phyloP scores from a whole-genome alignment of 37 sponge, comb jelly and placozoan genomes.

The Agelas oroides region DNA sequence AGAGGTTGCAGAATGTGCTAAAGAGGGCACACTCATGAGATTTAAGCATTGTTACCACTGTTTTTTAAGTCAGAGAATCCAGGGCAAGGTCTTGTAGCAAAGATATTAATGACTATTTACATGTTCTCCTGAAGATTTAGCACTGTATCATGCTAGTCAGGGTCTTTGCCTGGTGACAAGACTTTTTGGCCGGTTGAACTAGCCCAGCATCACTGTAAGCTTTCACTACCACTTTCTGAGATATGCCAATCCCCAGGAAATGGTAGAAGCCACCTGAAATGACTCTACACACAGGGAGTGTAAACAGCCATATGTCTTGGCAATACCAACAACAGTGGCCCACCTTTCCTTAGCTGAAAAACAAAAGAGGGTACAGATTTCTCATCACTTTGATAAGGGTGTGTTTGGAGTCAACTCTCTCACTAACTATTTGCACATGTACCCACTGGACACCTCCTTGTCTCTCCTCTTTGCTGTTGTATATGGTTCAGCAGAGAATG shows the following conservation, averaged over 20 bases:
- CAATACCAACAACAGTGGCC: neutral
- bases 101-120: no score
- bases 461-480: neutral
- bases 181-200: neutral
- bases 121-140: neutral
- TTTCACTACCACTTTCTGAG: neutral
- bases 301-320: neutral
- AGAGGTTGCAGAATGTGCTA: no score
- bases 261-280: neutral
- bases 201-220: no score
- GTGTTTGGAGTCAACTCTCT: neutral
- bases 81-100: no score
- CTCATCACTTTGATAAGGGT: neutral
- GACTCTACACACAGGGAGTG: neutral
- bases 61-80: no score
- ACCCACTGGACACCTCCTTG: neutral
- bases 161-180: neutral
- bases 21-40: no score
- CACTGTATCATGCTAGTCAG: neutral
- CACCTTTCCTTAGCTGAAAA: neutral
- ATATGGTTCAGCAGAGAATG: neutral
- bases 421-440: neutral
- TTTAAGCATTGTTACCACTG: no score
- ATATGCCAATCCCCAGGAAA: conserved; percentile 23
- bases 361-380: neutral